Percentiles rank a stretch among this genome's conserved stretches.
These are phyloP conservation scores for Hyalella azteca DNA, from an alignment of 2,888 invertebrate genomes.

Conservation along the genomic window DNA sequence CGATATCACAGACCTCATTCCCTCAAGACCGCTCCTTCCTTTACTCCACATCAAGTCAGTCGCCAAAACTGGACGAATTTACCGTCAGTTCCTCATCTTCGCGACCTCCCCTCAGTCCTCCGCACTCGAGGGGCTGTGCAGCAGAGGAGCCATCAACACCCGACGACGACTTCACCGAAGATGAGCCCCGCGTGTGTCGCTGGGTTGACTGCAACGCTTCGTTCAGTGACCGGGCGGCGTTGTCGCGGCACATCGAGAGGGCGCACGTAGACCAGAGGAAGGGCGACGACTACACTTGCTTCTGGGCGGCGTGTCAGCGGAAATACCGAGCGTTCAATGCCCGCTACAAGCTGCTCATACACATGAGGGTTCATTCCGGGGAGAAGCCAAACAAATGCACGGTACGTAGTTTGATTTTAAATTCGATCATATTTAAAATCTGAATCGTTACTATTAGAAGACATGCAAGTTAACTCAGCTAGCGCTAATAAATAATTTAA, in stretches of 20 bases:
- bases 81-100: background rate
- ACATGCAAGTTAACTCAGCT: too few species aligned
- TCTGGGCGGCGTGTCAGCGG: constrained; percentile 91
- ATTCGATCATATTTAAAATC: too few species aligned
- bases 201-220: constrained; percentile 86
- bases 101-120: background rate
- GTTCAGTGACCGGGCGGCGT: constrained; percentile 78
- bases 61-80: background rate
- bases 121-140: background rate
- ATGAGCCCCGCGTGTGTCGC: constrained; percentile 68
- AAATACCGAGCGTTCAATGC: constrained; percentile 93
- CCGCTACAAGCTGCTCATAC: constrained; percentile 93
- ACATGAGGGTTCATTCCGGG: constrained; percentile 96
- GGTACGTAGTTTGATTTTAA: too few species aligned
- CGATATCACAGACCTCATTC: background rate
- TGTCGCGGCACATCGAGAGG: constrained; percentile 83
- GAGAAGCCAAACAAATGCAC: constrained; percentile 98
- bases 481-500: too few species aligned
- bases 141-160: background rate
- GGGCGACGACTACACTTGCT: constrained; percentile 85
- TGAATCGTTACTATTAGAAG: too few species aligned
- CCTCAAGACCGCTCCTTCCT: background rate
- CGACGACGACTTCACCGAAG: constrained; percentile 38
- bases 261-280: constrained; percentile 69
- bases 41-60: background rate